Percentiles rank a stretch among this genome's conserved stretches.
These are phyloP conservation scores for Drosophila eohydei DNA, from an alignment of 2,888 invertebrate species.

Conservation along the genomic window DNA sequence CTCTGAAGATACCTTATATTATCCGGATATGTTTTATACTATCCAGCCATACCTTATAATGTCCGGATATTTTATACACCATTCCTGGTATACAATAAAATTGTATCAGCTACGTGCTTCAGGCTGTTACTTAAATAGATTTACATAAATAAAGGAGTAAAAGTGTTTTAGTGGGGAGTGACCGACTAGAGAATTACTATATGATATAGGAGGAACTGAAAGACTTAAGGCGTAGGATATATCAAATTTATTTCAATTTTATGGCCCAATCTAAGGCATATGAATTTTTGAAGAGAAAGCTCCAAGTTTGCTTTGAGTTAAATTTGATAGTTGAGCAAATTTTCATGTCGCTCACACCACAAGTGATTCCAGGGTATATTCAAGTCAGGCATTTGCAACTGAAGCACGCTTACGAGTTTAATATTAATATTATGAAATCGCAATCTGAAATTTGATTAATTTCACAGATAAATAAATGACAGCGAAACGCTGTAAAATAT, in stretches of 20 bases:
- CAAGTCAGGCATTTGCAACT: neutral
- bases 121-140: neutral
- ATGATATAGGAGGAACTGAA: too few relatives aligned
- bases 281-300: too few relatives aligned
- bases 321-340: too few relatives aligned
- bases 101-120: neutral
- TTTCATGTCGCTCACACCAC: neutral
- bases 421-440: neutral
- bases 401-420: neutral
- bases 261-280: too few relatives aligned
- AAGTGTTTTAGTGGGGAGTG: neutral
- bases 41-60: neutral
- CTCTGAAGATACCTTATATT: neutral
- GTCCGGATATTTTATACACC: neutral
- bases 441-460: constrained; percentile 4
- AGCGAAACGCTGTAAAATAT: neutral
- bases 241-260: too few relatives aligned
- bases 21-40: neutral
- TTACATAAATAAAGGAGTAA: neutral
- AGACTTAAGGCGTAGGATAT: too few relatives aligned
- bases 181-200: neutral
- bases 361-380: neutral
- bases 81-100: neutral
- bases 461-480: neutral
- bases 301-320: too few relatives aligned